Evolutionary conservation across 2,888 invertebrate genomes (phyloP), one percentile per base, ranked within the genome.

Genomic region (Drosophila niveifrons): DNA sequence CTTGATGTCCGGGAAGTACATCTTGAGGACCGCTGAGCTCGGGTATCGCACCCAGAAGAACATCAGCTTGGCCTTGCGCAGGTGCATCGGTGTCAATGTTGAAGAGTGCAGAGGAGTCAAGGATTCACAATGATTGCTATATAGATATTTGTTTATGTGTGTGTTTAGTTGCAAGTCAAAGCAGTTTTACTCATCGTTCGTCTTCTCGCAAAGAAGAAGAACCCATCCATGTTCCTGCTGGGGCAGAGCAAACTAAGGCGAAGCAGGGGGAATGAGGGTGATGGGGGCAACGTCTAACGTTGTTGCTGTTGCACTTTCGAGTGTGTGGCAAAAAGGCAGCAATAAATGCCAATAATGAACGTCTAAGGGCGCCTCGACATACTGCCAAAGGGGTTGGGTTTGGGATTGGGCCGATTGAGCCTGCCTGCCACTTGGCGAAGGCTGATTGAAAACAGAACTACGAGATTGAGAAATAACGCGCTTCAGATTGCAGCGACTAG

Each of bases 11-110:
- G 99, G 99, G 95, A 99, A 99, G 95, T 98, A 99, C 96, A 98
- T 98, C 95, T 99, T 99, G 93, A 99, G 96, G 88, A 99, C 97
- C 91, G 98, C 97, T 74, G 99, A 99, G 93, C 98, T 98, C 72
- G 99, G 99, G 93, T 99, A 99, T 90, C 99, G 95, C 90, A 98
- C 98, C 97, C 98, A 99, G 96, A 99, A 99, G 96, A 99, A 99
- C 99, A 99, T 99, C 94, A 99, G 95, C 94, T 99, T 99, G 82
- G 99, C 99, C 94, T 99, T 99, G 93, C 99, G 96, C 91, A 99
- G 96, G 94, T 99, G 99, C 98, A 99, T 98, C 92, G 99, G 99
- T 90, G 99, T 99, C 94, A 99, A 94, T 91, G 98, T 99, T 93
- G 97, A 97, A 94, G 97, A 97, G 96, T 97, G 94, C 95, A 96